phyloP scores from a whole-genome alignment of 2,113 vertebrate species.

The Spheniscus mendiculus region DNA sequence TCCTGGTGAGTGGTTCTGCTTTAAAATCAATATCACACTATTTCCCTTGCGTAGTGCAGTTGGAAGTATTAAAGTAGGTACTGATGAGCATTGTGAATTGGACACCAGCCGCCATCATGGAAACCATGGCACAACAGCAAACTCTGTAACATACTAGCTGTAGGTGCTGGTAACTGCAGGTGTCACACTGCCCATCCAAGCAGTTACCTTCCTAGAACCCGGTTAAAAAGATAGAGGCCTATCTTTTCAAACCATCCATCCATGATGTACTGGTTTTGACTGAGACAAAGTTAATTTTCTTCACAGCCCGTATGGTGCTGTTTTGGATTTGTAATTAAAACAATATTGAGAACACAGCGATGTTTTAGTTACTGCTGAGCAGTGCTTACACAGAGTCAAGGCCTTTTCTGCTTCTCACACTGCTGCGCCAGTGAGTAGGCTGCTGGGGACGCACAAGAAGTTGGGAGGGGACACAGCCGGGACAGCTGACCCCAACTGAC shows the following conservation, averaged over 20 bases:
- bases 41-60: background rate
- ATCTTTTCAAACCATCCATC: background rate
- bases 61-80: background rate
- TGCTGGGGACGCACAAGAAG: background rate
- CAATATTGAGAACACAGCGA: background rate
- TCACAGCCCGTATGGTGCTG: background rate
- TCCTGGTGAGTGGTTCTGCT: background rate
- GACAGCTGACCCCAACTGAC: background rate
- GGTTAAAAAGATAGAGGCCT: background rate
- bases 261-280: background rate
- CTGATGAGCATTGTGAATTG: background rate
- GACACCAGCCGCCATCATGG: background rate
- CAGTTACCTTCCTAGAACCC: background rate
- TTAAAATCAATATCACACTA: background rate
- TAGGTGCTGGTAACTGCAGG: background rate
- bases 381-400: background rate
- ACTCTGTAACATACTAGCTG: background rate
- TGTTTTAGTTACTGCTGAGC: background rate
- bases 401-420: background rate
- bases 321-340: background rate
- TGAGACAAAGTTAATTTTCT: background rate
- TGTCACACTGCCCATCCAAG: fast-evolving
- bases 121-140: background rate
- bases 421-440: background rate
- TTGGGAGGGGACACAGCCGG: background rate